Evolutionary conservation across 2,888 invertebrate species (phyloP).

Genomic region (Yponomeuta sedellus): DNA sequence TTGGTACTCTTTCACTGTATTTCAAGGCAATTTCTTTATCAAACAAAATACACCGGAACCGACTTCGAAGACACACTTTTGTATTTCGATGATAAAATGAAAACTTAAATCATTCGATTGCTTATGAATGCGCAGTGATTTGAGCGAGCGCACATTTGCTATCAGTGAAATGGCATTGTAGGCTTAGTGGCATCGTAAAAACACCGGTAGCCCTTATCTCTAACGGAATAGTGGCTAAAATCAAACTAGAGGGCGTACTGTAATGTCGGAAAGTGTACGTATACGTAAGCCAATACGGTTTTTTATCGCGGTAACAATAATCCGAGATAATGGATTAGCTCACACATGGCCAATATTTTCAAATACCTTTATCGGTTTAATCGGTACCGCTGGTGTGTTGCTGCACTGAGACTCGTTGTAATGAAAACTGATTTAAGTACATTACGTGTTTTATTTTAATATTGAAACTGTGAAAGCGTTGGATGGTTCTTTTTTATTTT

Average conservation of each 20-base stretch:
- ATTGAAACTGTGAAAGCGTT: too few species aligned
- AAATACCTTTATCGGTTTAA: constrained; percentile 42
- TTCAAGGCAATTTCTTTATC: too few species aligned
- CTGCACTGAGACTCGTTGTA: not conserved
- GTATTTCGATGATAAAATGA: not conserved
- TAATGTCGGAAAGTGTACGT: not conserved
- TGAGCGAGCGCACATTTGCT: not conserved
- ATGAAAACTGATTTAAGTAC: too few species aligned
- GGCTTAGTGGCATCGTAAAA: not conserved
- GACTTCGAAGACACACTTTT: too few species aligned
- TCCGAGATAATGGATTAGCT: constrained; percentile 73
- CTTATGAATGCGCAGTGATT: not conserved
- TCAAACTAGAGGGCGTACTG: not conserved
- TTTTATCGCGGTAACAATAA: constrained; percentile 67
- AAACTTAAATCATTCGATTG: not conserved
- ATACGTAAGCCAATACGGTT: constrained; percentile 37
- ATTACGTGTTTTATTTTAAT: too few species aligned
- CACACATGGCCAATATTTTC: constrained; percentile 59
- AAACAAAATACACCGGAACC: too few species aligned
- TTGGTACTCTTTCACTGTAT: too few species aligned
- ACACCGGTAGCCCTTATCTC: not conserved
- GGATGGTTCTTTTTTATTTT: too few species aligned
- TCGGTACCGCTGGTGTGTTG: constrained; percentile 26
- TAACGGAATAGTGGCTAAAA: not conserved
- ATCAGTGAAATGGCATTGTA: not conserved